These are phyloP conservation scores for Cerastis rubricosa DNA, from an alignment of 2,888 invertebrate species.

Conservation along the genomic window DNA sequence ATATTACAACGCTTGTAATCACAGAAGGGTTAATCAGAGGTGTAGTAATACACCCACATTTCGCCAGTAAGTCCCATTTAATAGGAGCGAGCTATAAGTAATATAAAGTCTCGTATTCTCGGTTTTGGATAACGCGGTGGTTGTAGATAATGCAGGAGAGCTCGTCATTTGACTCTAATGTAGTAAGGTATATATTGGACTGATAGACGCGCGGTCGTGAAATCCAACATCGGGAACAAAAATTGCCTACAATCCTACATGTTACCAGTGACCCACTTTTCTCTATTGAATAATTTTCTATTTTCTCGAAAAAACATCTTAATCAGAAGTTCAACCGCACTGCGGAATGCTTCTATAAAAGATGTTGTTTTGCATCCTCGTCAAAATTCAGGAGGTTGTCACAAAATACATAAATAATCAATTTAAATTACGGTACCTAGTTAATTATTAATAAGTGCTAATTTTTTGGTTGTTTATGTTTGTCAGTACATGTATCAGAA, in stretches of 20 bases:
- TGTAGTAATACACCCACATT: background rate
- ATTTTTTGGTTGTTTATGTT: too few relatives aligned
- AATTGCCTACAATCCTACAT: background rate
- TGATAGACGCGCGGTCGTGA: background rate
- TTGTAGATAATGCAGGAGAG: background rate
- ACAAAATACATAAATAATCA: too few relatives aligned
- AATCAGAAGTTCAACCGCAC: background rate
- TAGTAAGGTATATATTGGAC: background rate
- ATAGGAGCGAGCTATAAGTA: background rate
- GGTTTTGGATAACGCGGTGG: background rate
- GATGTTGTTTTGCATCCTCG: too few relatives aligned
- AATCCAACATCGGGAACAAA: background rate
- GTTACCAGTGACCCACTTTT: background rate
- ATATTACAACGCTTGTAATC: background rate
- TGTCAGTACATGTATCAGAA: too few relatives aligned
- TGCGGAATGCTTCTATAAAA: background rate
- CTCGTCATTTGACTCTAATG: background rate
- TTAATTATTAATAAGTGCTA: too few relatives aligned
- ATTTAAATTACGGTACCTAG: too few relatives aligned
- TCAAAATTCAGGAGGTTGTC: too few relatives aligned
- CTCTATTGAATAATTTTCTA: background rate
- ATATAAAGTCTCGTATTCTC: conserved; percentile 6
- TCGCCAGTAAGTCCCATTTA: background rate
- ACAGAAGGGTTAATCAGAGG: background rate
- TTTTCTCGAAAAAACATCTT: background rate